Evolutionary conservation across 1,140 invertebrate genomes (phyloP), one percentile per base, ranked within the genome.

Genomic region (Zelostemma sp.): DNA sequence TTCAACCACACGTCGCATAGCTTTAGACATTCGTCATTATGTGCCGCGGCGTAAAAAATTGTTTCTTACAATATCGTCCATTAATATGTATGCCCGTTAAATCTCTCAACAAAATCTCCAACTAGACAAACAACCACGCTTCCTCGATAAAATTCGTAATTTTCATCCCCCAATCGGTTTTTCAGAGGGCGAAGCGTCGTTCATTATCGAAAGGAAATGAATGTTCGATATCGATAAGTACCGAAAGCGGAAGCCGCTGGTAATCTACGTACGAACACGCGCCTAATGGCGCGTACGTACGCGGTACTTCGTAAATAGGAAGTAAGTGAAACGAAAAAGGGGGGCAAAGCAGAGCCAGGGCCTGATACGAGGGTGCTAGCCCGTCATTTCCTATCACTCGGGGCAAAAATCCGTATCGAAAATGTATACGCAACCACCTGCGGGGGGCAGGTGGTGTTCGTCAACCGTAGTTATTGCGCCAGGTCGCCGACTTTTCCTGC

Each of bases 391-490:
- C 56, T 72, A 77, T 75, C 69, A 73, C 68, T 65, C 65, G 74
- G 76, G 74, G 78, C 74, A 76, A 73, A 80, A 80, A 76, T 72
- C 70, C 69, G 73, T 76, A 72, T 64, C 59, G 66, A 69, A 65
- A 50, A 56, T 57, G 45, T 68, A n/a, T n/a, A n/a, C n/a, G n/a
- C 65, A 78, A 79, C 74, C 81, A 81, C 80, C 81, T 82, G 81
- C 79, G 68, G 75, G 63, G 80, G 79, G 79, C 81, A 83, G 81
- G 80, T 83, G 81, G 74, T 78, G 69, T 57, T 60, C 54, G 41
- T 48, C 38, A 60, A 54, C 1, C 35, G 9, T 60, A 68, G 57
- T 79, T 75, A 80, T 81, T 78, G 76, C 69, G 75, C 65, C 75
- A 61, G 73, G 77, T 79, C 72, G 71, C 69, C 71, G 75, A 79